A percentile compares a stretch with the other conserved stretches of the same genome.
Evolutionary conservation across 2,888 invertebrate genomes (phyloP).

Genomic region (Troilus luridus): DNA sequence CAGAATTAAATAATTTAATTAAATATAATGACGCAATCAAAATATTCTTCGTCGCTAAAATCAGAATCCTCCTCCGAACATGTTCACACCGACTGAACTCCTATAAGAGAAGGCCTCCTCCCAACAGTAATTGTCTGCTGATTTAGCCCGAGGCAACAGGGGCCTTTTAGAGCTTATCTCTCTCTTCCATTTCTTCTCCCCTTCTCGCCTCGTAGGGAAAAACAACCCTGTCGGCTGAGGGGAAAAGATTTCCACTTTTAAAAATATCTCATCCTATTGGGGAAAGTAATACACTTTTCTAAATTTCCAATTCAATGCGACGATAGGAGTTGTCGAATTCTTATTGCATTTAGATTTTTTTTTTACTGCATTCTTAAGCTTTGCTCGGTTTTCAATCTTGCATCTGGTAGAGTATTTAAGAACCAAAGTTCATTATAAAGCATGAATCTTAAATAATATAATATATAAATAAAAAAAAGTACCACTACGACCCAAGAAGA

Average conservation of each 20-base stretch:
- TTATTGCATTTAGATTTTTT: background rate
- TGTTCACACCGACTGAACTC: slow-evolving; percentile 5
- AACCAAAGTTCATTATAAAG: background rate
- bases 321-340: background rate
- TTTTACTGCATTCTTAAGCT: background rate
- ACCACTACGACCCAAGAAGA: too few relatives aligned
- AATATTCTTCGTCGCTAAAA: background rate
- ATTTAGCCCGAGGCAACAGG: slow-evolving; percentile 45
- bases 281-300: background rate
- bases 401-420: background rate
- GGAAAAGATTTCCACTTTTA: slow-evolving; percentile 7
- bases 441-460: too few relatives aligned
- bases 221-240: background rate
- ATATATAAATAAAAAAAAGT: too few relatives aligned
- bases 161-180: slow-evolving; percentile 35
- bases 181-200: slow-evolving; percentile 31
- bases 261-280: background rate
- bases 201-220: slow-evolving; percentile 6
- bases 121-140: slow-evolving; percentile 38
- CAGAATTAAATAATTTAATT: too few relatives aligned
- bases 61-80: background rate
- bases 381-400: background rate
- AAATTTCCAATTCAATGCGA: background rate
- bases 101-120: background rate
- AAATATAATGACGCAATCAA: too few relatives aligned